Evolutionary conservation across 1,140 invertebrate genomes (phyloP), one percentile per base, ranked within the genome.

Genomic region (Potamilus streckersoni): DNA sequence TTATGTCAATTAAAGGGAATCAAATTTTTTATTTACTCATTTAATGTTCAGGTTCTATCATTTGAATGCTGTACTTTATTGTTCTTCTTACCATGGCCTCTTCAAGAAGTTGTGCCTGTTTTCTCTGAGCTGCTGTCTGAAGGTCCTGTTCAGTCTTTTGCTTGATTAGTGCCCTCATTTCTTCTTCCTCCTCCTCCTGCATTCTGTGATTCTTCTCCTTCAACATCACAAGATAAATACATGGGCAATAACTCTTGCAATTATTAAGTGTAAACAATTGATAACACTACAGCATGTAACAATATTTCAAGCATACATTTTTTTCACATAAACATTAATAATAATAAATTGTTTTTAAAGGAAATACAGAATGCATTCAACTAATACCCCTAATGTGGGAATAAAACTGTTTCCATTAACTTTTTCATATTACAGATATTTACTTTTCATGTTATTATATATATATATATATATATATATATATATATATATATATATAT

Each of bases 131-230:
- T 23, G 82, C 84, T 23, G 74, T 79, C 49, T 80, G 69, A 17
- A 82, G 31, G 57, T 79, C 75, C 60, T 60, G 57, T 6, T 73
- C 71, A 27, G 81, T 77, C 73, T 82, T 82, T 55, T 83, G 73
- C 38, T 23, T 38, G 0, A 83, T 74, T 11, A 78, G 56, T n/a
- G 77, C 72, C 49, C 73, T 81, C 78, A 83, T 80, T 61, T 81
- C 82, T 64, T 79, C 74, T 64, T 83, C 81, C 19, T 85, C 83
- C 59, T 69, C 62, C 15, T 78, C 73, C 69, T 80, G 65, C 16
- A 76, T 31, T 27, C 80, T 76, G 58, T 81, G 71, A 69, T 82
- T 84, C 17, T 68, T 78, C 38, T 83, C 80, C 83, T 84, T 8
- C 62, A 17, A 55, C 59, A 61, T 49, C 38, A 11, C 38, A 58